Conservation (phyloP, 2,797 vertebrate species). For the Smutsia temminckii region DNA sequence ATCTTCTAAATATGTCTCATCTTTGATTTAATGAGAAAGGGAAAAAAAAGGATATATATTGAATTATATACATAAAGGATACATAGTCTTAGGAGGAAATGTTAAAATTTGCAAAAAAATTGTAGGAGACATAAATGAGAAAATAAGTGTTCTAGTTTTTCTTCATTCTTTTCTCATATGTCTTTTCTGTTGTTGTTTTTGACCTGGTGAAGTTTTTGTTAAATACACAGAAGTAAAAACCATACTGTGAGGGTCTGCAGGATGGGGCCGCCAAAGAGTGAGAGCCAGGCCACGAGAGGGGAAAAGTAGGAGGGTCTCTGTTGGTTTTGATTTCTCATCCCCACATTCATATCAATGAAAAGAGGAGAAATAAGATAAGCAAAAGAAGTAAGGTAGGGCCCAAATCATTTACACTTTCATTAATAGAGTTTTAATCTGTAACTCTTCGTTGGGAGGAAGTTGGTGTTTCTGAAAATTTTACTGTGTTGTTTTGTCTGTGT, state of each 20-base stretch:
- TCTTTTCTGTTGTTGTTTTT: background rate
- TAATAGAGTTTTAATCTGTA: slow-evolving; percentile 9
- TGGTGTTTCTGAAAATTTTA: slow-evolving; percentile 38
- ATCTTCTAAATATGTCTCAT: background rate
- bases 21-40: slow-evolving; percentile 18
- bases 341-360: background rate
- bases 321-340: background rate
- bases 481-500: slow-evolving; percentile 8
- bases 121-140: background rate
- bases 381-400: background rate
- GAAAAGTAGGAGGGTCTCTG: too few species aligned
- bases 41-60: background rate
- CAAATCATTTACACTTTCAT: background rate
- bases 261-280: slow-evolving; percentile 50
- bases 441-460: background rate
- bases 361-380: background rate
- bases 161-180: background rate
- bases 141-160: background rate
- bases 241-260: slow-evolving; percentile 65
- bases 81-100: background rate
- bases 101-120: slow-evolving; percentile 19
- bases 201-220: slow-evolving; percentile 78
- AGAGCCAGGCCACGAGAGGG: slow-evolving; percentile 55
- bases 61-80: background rate
- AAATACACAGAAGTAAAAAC: slow-evolving; percentile 82